These are phyloP conservation scores for Etheostoma cragini DNA, from an alignment of 2,113 vertebrate genomes.

Conservation along the genomic window DNA sequence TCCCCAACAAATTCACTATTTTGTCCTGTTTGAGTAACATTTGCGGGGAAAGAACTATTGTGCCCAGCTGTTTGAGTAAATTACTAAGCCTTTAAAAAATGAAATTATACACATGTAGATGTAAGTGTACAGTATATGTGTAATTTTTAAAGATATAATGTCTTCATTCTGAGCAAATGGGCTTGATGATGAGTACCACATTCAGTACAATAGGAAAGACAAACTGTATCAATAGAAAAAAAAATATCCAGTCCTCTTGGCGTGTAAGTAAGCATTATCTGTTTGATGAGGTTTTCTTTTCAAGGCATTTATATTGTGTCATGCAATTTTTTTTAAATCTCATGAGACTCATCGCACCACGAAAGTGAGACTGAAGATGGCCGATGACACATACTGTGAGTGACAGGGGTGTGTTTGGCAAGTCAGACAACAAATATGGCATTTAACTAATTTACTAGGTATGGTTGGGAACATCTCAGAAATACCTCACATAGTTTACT, in stretches of 20 bases:
- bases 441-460: conserved; percentile 6
- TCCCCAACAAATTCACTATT: too few species aligned
- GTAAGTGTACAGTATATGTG: too few species aligned
- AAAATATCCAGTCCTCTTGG: not conserved
- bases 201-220: not conserved
- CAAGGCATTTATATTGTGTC: not conserved
- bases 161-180: not conserved
- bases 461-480: conserved; percentile 33
- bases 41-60: too few species aligned
- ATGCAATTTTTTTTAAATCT: not conserved
- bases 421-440: conserved; percentile 2
- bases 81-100: not conserved
- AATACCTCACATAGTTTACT: conserved; percentile 55
- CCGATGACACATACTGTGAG: conserved; percentile 35
- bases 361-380: not conserved
- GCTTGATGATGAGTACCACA: not conserved
- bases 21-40: too few species aligned
- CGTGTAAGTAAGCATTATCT: not conserved
- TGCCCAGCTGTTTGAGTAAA: not conserved
- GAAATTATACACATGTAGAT: not conserved
- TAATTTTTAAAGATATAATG: not conserved
- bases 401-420: conserved; percentile 45
- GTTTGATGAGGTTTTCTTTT: not conserved
- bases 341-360: not conserved
- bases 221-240: not conserved